Conservation (phyloP, 2,888 invertebrate species). For the Drosophila anceps region DNA sequence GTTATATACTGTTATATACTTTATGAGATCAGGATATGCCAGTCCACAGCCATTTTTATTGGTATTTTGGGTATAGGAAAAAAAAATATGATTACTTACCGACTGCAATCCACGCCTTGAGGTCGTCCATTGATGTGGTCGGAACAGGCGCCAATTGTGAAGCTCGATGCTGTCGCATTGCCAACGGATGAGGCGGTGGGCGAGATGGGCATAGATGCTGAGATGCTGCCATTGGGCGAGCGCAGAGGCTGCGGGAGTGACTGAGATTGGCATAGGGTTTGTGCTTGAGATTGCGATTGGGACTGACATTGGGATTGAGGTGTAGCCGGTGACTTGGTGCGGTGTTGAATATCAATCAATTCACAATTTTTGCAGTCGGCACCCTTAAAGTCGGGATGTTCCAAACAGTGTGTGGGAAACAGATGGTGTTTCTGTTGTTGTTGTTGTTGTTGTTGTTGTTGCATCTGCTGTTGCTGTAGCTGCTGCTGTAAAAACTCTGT, state of each 20-base stretch:
- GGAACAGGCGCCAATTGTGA: constrained; percentile 96
- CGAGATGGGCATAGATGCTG: constrained; percentile 57
- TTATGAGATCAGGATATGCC: too few relatives aligned
- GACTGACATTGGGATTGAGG: constrained; percentile 47
- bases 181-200: constrained; percentile 70
- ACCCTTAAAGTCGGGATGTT: constrained; percentile 83
- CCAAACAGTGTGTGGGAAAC: constrained; percentile 78
- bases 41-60: not conserved
- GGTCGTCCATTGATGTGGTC: constrained; percentile 97
- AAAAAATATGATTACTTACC: constrained; percentile 74
- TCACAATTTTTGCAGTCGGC: constrained; percentile 85
- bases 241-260: constrained; percentile 40
- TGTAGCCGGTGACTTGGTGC: constrained; percentile 67
- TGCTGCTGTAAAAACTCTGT: constrained; percentile 85
- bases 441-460: constrained; percentile 15
- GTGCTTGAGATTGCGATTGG: constrained; percentile 20
- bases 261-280: constrained; percentile 46
- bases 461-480: constrained; percentile 52
- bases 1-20: too few relatives aligned
- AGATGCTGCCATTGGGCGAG: constrained; percentile 49
- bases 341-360: constrained; percentile 78
- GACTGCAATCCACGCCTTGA: constrained; percentile 95
- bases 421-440: constrained; percentile 63
- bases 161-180: constrained; percentile 75
- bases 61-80: not conserved